Base-by-base conservation (phyloP, 2,888 invertebrate species). In the Dusona sp. region DNA sequence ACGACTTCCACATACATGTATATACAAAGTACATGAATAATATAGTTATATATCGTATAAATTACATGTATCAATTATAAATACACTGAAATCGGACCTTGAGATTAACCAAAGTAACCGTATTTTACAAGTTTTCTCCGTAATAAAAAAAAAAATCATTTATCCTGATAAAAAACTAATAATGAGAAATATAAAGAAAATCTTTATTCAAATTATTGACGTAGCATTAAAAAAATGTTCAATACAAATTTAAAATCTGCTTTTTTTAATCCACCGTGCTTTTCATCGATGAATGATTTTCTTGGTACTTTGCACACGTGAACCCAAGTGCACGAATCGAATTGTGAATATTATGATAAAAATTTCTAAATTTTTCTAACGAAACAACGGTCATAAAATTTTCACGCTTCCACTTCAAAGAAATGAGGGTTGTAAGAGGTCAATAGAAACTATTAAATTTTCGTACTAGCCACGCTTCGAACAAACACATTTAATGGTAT, bases 31-130 rank as follows among this genome's bases (percentile, higher is more conserved):
- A 25, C 13, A 51, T 57, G n/a, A 70, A 79, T 79, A 57, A 70
- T 42, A 42, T 54, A 42, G 13, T 25, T 68, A 57, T 70, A 33
- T 33, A n/a, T 73, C 51, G 7, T 54, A n/a, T 36, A 13, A 36
- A 51, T 36, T 36, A 36, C 36, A 54, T 22, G 73, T 75, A 75
- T 75, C 61, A 61, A 75, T 75, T 61, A 79, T 68, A 54, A 79
- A 51, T 79, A 54, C 25, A 29, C 19, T 42, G 67, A 38, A 68
- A 54, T 25, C 6, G 29, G 9, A 79, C 54, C 68, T 68, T 54
- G 42, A 25, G 25, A 51, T 61, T 1, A 33, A 25, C 25, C 22
- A 25, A 68, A 54, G 38, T 29, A 48, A 33, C 33, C 33, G n/a
- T 61, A 19, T 25, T 16, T 16, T 61, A 42, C 9, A 45, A 16